phyloP scores from a whole-genome alignment of 2,797 vertebrate species.

The Hirundo rustica region DNA sequence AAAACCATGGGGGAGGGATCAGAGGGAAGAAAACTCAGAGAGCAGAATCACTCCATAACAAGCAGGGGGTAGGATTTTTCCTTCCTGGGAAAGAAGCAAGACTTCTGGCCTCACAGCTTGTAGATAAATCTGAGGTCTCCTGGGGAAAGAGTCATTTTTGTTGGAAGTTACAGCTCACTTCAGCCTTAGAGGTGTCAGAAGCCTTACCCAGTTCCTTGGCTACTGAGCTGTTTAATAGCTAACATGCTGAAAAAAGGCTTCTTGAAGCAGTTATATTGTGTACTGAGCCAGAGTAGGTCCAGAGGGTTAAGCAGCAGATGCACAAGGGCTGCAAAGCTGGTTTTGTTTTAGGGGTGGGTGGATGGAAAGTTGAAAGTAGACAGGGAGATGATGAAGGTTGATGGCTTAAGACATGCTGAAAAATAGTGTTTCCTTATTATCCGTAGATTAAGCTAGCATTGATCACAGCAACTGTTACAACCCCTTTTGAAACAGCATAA shows the following conservation, averaged over 20 bases:
- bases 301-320: background rate
- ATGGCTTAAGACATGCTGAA: background rate
- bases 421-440: background rate
- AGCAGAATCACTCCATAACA: background rate
- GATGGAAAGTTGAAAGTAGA: background rate
- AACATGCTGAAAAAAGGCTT: background rate
- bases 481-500: background rate
- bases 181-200: background rate
- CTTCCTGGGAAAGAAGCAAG: constrained; percentile 27
- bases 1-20: constrained; percentile 10
- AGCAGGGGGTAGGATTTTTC: constrained; percentile 29
- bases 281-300: background rate
- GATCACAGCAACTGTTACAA: background rate
- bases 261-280: background rate
- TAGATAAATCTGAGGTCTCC: background rate
- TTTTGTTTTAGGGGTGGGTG: background rate
- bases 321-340: background rate
- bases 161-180: background rate
- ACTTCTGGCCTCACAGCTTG: background rate
- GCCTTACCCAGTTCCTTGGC: background rate
- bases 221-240: background rate
- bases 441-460: background rate
- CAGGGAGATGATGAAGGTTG: background rate
- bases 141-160: background rate
- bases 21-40: background rate